Evolutionary conservation across 1,140 invertebrate genomes (phyloP).

Genomic region (Carposina sasakii): DNA sequence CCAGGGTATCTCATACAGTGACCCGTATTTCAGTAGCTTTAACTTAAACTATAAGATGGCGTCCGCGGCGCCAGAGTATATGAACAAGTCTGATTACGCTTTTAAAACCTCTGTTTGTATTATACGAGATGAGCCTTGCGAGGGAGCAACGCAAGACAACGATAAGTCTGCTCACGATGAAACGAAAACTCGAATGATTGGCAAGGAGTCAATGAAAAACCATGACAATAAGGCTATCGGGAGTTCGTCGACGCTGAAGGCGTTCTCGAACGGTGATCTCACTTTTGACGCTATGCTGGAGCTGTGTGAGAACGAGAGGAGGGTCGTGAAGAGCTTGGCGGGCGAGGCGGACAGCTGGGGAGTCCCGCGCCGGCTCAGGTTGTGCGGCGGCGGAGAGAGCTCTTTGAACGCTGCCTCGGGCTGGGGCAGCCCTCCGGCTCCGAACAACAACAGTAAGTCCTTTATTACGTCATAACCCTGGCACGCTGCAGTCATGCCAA

Average conservation of each 20-base stretch:
- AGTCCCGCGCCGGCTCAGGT: slow-evolving; percentile 73
- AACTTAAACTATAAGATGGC: slow-evolving; percentile 74
- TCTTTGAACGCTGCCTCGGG: slow-evolving; percentile 82
- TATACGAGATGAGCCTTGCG: slow-evolving; percentile 68
- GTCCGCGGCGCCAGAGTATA: slow-evolving; percentile 66
- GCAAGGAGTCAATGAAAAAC: slow-evolving; percentile 50
- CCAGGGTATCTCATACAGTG: slow-evolving; percentile 76
- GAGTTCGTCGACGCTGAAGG: slow-evolving; percentile 38
- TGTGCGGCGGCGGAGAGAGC: slow-evolving; percentile 85
- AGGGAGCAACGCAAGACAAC: slow-evolving; percentile 53
- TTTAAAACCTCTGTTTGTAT: slow-evolving; percentile 73
- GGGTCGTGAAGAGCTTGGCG: slow-evolving; percentile 41
- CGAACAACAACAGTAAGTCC: slow-evolving; percentile 72
- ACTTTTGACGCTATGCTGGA: slow-evolving; percentile 62
- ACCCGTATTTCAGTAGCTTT: slow-evolving; percentile 76
- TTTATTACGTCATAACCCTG: too few relatives aligned
- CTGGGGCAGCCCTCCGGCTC: slow-evolving; percentile 81
- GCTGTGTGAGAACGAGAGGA: slow-evolving; percentile 47
- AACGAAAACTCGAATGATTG: slow-evolving; percentile 63
- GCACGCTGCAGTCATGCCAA: too few relatives aligned
- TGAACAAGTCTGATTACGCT: slow-evolving; percentile 75
- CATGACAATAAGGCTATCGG: slow-evolving; percentile 60
- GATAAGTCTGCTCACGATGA: slow-evolving; percentile 62
- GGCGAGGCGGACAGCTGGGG: slow-evolving; percentile 72
- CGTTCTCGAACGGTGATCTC: slow-evolving; percentile 57